Base-by-base conservation (phyloP, 2,113 vertebrate genomes). In the Empidonax traillii region DNA sequence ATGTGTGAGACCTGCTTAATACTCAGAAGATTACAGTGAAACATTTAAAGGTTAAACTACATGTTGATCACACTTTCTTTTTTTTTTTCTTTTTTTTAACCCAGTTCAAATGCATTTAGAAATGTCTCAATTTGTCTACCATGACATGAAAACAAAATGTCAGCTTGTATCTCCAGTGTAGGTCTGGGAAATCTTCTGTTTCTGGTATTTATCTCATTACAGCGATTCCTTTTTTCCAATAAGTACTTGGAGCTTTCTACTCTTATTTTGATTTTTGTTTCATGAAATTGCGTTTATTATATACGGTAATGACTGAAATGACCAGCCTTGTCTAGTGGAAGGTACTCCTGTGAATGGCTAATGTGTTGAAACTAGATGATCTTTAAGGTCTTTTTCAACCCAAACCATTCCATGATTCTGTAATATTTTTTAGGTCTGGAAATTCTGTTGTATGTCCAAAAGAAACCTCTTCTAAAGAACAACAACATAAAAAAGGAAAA, bases 301-400 rank as follows among this genome's bases (percentile, higher is more conserved):
- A 35, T 19, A 18, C 16, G 47, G 13, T 56, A 71, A 28, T n/a
- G 56, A 9, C 41, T 71, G 43, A 80, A 79, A 71, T 19, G 52
- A 52, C 19, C 8, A 17, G 8, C 3, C 28, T 25, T 33, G 13
- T 14, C 16, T 12, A 14, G 23, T n/a, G 6, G 14, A 52, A 9
- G 8, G 10, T 52, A 6, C 4, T 16, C 19, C 23, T 74, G 15
- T 0, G 19, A 10, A 23, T 25, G 23, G 12, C 68, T 81, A 39
- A 5, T 3, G 10, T 6, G 9, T 46, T 46, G 0, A 1, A 53
- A 28, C 12, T 28, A 33, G 15, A 14, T 39, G 28, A 30, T 13
- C 44, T 61, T 46, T n/a, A 61, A 67, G 23, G n/a, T 39, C 10
- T 10, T 4, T 59, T 74, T 44, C 28, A 25, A 82, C 4, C 3